These are phyloP conservation scores for Pachypsylla venusta DNA, from an alignment of 1,140 invertebrate genomes.

Conservation along the genomic window DNA sequence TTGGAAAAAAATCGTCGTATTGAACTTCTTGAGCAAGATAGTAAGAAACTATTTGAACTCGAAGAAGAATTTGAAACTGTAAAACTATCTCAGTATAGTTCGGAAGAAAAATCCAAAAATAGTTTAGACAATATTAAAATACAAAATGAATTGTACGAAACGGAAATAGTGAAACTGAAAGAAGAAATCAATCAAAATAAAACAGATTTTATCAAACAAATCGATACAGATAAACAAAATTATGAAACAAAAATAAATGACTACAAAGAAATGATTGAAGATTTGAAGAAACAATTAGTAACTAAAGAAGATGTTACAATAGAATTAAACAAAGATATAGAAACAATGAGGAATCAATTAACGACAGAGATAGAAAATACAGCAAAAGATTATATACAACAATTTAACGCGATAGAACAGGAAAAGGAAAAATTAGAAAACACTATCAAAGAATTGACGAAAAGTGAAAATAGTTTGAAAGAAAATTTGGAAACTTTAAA, in stretches of 20 bases:
- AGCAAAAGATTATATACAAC: not conserved
- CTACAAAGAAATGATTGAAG: not conserved
- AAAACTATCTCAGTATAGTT: not conserved
- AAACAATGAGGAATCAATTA: not conserved
- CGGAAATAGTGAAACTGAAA: not conserved
- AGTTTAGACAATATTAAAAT: not conserved
- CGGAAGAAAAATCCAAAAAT: conserved; percentile 1
- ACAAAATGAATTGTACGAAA: not conserved
- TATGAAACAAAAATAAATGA: not conserved
- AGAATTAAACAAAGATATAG: not conserved
- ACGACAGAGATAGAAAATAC: not conserved
- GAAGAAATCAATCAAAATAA: conserved; percentile 1
- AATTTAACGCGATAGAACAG: not conserved
- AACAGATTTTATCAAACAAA: conserved; percentile 2
- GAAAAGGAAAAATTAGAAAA: not conserved
- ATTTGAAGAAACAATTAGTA: not conserved
- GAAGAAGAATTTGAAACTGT: not conserved
- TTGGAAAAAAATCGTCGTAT: not conserved
- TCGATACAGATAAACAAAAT: not conserved
- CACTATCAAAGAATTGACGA: not conserved
- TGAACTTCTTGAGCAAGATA: not conserved
- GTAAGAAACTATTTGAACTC: conserved; percentile 2
- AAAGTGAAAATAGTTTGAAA: not conserved
- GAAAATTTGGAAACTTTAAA: not conserved
- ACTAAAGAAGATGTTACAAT: not conserved